Evolutionary conservation across 1,140 invertebrate species (phyloP).

Genomic region (Atta cephalotes): DNA sequence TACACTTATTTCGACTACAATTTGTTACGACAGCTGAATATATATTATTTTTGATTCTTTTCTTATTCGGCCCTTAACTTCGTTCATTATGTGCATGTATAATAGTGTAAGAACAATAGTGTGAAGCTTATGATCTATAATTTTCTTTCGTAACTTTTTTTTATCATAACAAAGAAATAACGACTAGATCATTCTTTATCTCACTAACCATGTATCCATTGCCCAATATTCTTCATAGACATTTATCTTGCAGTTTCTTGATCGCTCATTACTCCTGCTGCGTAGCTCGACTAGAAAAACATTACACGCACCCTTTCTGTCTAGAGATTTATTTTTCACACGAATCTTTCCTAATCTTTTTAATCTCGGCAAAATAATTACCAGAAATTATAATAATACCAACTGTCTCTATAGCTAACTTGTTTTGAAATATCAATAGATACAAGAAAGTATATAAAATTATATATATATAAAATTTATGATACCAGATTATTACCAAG

Average conservation of each 20-base stretch:
- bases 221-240: slow-evolving; percentile 41
- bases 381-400: background rate
- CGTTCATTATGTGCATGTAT: background rate
- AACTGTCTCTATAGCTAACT: background rate
- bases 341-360: slow-evolving; percentile 38
- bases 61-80: background rate
- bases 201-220: slow-evolving; percentile 11
- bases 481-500: background rate
- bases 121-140: background rate
- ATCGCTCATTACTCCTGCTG: slow-evolving; percentile 64
- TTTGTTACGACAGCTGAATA: background rate
- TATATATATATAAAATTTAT: slow-evolving; percentile 4
- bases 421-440: background rate
- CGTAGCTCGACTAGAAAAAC: slow-evolving; percentile 40
- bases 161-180: slow-evolving; percentile 50
- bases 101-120: background rate
- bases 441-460: background rate
- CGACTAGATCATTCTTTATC: slow-evolving; percentile 66
- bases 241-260: slow-evolving; percentile 62
- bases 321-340: slow-evolving; percentile 53
- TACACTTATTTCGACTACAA: slow-evolving; percentile 26
- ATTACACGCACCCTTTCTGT: slow-evolving; percentile 25
- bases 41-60: background rate
- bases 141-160: slow-evolving; percentile 22
- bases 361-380: slow-evolving; percentile 30